Percentiles rank a stretch among this genome's conserved stretches.
phyloP scores from a whole-genome alignment of 2,113 vertebrate species.

The Bothrops jararaca region DNA sequence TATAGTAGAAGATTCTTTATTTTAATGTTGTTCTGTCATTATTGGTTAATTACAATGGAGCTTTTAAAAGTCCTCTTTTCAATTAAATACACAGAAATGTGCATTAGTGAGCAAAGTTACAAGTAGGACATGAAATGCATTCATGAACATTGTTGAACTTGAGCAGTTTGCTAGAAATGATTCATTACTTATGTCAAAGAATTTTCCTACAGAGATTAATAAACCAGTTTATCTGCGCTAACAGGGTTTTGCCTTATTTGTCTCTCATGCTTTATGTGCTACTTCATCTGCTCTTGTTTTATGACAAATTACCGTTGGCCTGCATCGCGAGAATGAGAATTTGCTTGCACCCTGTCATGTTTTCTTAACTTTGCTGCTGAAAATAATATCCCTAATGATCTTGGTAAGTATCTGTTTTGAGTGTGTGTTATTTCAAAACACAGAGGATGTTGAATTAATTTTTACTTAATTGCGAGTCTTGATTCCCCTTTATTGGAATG shows the following conservation, averaged over 20 bases:
- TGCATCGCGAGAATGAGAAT: background rate
- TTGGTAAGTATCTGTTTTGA: background rate
- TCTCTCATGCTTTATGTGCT: background rate
- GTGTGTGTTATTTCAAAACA: background rate
- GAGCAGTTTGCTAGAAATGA: background rate
- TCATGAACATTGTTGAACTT: background rate
- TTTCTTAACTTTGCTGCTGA: background rate
- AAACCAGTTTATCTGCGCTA: background rate
- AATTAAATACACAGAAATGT: background rate
- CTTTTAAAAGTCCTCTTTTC: background rate
- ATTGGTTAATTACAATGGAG: background rate
- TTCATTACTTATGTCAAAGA: background rate
- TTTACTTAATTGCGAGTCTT: background rate
- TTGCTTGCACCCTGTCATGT: background rate
- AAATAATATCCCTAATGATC: background rate
- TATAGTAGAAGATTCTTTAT: background rate
- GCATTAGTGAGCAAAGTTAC: background rate
- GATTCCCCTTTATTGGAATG: background rate
- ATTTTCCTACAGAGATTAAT: background rate
- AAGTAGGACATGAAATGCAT: background rate
- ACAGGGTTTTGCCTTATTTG: constrained; percentile 11
- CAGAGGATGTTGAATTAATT: background rate
- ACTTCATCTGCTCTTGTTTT: background rate
- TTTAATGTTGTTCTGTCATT: background rate
- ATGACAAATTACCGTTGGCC: background rate